Evolutionary conservation across 2,113 vertebrate genomes (phyloP).

Genomic region (Vidua chalybeata): DNA sequence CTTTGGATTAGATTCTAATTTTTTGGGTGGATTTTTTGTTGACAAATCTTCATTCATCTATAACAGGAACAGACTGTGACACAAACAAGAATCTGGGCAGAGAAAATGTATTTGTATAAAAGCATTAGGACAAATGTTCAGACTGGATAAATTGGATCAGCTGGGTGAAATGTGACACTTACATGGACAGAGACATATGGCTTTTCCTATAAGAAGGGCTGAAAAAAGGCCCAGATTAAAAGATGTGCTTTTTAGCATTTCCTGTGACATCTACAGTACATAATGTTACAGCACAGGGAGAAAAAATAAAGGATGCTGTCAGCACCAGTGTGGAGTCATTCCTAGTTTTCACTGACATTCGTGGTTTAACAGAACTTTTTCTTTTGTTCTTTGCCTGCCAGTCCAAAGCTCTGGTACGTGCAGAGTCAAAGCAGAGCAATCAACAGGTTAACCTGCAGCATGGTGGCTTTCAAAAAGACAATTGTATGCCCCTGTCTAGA

Average conservation of each 20-base stretch:
- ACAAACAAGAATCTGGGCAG: constrained; percentile 14
- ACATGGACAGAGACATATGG: background rate
- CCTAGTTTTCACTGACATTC: background rate
- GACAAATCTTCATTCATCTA: constrained; percentile 37
- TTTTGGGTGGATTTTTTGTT: constrained; percentile 23
- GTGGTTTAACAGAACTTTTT: background rate
- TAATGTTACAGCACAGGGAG: background rate
- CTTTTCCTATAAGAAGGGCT: background rate
- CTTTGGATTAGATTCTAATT: constrained; percentile 37
- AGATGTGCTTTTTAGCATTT: background rate
- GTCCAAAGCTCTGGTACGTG: background rate
- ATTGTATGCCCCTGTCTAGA: background rate
- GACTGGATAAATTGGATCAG: background rate
- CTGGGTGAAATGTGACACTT: background rate
- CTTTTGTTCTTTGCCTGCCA: background rate
- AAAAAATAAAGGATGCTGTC: background rate
- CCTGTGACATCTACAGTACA: background rate
- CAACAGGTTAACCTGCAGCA: constrained; percentile 10
- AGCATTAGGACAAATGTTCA: background rate
- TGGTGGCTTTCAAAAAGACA: background rate
- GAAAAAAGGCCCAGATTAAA: background rate
- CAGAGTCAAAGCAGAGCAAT: background rate
- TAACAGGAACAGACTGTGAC: constrained; percentile 1
- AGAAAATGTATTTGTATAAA: background rate
- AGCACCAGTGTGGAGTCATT: background rate